phyloP scores from a whole-genome alignment of 2,113 vertebrate genomes.

The Zosterops pallidus region DNA sequence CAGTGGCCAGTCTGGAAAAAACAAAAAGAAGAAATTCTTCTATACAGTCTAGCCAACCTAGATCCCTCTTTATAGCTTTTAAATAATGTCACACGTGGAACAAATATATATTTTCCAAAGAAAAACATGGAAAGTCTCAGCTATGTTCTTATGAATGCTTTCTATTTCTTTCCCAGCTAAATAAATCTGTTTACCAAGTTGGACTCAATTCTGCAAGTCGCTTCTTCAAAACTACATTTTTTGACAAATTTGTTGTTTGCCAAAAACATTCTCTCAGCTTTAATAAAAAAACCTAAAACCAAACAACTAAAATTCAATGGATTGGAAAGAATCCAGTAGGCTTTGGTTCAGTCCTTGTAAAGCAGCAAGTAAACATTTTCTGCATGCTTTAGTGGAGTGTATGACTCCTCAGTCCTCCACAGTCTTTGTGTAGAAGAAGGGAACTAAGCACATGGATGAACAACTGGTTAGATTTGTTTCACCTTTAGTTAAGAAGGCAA shows the following conservation, averaged over 20 bases:
- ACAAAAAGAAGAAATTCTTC: neutral
- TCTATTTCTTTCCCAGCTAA: slow-evolving; percentile 40
- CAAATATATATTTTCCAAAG: neutral
- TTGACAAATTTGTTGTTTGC: neutral
- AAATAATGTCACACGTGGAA: slow-evolving; percentile 20
- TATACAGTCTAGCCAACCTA: neutral
- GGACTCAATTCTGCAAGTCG: neutral
- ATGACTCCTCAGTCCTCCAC: neutral
- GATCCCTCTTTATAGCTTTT: neutral
- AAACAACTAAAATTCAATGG: slow-evolving; percentile 41
- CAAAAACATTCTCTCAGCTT: slow-evolving; percentile 18
- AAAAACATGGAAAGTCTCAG: neutral
- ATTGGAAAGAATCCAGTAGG: slow-evolving; percentile 42
- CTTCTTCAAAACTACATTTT: slow-evolving; percentile 23
- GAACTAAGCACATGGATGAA: neutral
- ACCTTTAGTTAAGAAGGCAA: neutral
- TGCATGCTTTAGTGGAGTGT: neutral
- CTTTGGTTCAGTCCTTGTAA: slow-evolving; percentile 42
- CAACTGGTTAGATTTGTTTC: neutral
- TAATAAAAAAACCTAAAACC: neutral
- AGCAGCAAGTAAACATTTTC: slow-evolving; percentile 50
- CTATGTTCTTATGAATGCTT: slow-evolving; percentile 4
- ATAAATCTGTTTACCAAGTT: slow-evolving; percentile 35
- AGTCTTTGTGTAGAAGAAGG: neutral
- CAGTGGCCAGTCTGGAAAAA: neutral